These are phyloP conservation scores for Ceratina calcarata DNA, from an alignment of 1,140 invertebrate species.

Conservation along the genomic window DNA sequence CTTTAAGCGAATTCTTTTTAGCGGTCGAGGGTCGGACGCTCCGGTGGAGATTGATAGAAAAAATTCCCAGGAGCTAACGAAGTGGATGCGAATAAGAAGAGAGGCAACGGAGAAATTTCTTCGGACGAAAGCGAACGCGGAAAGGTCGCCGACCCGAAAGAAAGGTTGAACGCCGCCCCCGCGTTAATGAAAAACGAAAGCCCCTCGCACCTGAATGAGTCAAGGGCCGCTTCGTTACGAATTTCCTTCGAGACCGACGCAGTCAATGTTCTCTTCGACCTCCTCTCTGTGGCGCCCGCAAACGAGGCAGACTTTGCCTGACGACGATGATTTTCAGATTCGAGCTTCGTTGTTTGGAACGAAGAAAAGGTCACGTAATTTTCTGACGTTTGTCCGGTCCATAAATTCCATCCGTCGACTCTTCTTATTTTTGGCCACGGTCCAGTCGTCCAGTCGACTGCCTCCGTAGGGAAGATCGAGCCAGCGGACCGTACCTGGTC, in stretches of 20 bases:
- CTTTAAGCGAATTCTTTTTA: not conserved
- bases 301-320: not conserved
- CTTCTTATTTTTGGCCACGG: slow-evolving; percentile 65
- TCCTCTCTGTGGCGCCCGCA: not conserved
- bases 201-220: slow-evolving; percentile 6
- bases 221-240: slow-evolving; percentile 28
- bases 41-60: not conserved
- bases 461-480: slow-evolving; percentile 27
- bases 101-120: not conserved
- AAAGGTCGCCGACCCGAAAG: not conserved
- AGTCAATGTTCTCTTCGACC: not conserved
- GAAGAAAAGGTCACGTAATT: slow-evolving; percentile 70
- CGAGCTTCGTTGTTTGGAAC: slow-evolving; percentile 4
- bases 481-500: slow-evolving; percentile 5
- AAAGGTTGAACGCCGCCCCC: slow-evolving; percentile 3
- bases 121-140: slow-evolving; percentile 6
- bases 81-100: not conserved
- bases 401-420: slow-evolving; percentile 69
- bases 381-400: slow-evolving; percentile 53
- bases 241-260: slow-evolving; percentile 15
- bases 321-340: slow-evolving; percentile 11
- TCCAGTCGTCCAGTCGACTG: slow-evolving; percentile 54
- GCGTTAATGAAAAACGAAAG: slow-evolving; percentile 4
- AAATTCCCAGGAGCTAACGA: not conserved
- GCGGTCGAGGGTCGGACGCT: not conserved